Base-by-base conservation (phyloP, 1,140 invertebrate species). In the Pteromalus puparum region DNA sequence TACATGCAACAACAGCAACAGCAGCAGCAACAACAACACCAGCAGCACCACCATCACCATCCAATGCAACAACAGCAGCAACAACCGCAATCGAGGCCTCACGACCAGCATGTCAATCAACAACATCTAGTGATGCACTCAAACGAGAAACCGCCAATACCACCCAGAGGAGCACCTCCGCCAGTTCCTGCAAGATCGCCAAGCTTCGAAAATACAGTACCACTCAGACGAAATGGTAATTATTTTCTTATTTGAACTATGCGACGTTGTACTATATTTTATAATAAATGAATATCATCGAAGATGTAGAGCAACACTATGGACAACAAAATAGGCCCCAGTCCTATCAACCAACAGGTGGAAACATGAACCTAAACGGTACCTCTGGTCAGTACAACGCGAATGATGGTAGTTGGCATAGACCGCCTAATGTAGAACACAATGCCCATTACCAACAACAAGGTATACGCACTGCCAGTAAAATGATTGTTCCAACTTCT, bases 111-210 rank as follows among this genome's bases (percentile, higher is more conserved):
- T 1, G 13, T 89, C 6, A 84, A 87, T 0, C 79, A 24, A n/a
- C 88, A 87, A 68, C 88, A 89, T 83, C 53, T 61, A 21, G 85
- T 87, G 72, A 74, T 76, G 5, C 89, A 88, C 82, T 88, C 91
- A 4, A 91, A 89, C n/a, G 94, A 94, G 26, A 94, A 94, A 86
- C 94, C 94, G 70, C 94, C 94, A 0, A 93, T 94, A 82, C 94
- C 94, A 74, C 94, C 94, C 0, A 90, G 94, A 87, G 94, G 93
- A 13, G 93, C 93, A 3, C 93, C 94, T 4, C 94, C 94, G 18
- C 94, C 94, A 18, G 90, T 94, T 81, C 94, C 93, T 7, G 87
- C 90, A 7, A 87, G 92, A 76, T 90, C 92, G 65, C 90, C 92
- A 0, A 91, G 91, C 68, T 90, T 90, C 0, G 92, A 93, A 79